Percentiles rank a stretch among this genome's conserved stretches.
Evolutionary conservation across 2,888 invertebrate species (phyloP).

Genomic region (Nephrotoma flavescens): DNA sequence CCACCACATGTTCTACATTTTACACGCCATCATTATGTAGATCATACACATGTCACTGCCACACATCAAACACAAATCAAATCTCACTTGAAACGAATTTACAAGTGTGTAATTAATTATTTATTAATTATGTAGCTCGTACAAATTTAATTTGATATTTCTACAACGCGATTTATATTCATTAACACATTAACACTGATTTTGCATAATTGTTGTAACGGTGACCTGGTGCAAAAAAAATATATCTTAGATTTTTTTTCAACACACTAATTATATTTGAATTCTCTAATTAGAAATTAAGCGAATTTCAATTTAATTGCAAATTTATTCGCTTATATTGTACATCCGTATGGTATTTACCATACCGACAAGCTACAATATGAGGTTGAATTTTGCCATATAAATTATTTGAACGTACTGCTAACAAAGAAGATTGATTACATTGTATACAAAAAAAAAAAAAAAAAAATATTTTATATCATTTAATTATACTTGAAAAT

Average conservation of each 20-base stretch:
- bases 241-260: neutral
- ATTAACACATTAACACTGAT: neutral
- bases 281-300: neutral
- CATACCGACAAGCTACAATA: neutral
- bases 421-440: neutral
- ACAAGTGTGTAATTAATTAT: neutral
- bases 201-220: neutral
- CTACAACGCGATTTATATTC: neutral
- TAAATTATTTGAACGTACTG: neutral
- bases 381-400: neutral
- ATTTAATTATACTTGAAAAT: neutral
- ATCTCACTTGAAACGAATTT: neutral
- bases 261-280: neutral
- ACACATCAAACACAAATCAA: neutral
- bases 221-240: neutral
- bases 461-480: neutral
- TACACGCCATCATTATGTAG: neutral
- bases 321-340: neutral
- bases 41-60: neutral
- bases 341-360: neutral
- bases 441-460: neutral
- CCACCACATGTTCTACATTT: neutral
- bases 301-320: neutral
- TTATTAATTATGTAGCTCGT: neutral
- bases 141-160: neutral